Evolutionary conservation across 2,797 vertebrate genomes (phyloP).

Genomic region (Siniperca obscura): DNA sequence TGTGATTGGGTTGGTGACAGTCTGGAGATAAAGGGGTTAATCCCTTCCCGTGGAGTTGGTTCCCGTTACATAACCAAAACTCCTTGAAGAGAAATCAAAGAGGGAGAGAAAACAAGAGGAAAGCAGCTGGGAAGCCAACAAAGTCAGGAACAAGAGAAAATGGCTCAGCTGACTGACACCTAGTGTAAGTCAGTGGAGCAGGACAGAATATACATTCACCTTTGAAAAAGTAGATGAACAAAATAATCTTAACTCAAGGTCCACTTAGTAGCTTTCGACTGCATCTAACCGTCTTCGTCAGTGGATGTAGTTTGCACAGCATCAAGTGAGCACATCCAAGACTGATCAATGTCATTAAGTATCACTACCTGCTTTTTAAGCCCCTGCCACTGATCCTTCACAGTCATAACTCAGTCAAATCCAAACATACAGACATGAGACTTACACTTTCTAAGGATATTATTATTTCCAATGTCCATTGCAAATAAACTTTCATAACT

Average conservation of each 20-base stretch:
- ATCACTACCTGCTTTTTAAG: not conserved
- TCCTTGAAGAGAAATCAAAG: conserved; percentile 43
- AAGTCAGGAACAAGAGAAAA: conserved; percentile 2
- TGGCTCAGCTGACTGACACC: not conserved
- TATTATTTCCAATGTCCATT: too few species aligned
- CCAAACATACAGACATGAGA: not conserved
- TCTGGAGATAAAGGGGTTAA: conserved; percentile 72
- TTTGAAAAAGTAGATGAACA: not conserved
- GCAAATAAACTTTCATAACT: too few species aligned
- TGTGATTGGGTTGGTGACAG: conserved; percentile 62
- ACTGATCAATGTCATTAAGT: conserved; percentile 3
- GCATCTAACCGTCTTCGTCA: not conserved
- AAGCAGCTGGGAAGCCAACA: not conserved
- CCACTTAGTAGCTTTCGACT: not conserved
- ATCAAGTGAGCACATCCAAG: not conserved
- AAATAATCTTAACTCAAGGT: not conserved
- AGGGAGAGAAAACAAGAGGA: not conserved
- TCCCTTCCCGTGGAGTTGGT: conserved; percentile 57
- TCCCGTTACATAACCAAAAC: conserved; percentile 56
- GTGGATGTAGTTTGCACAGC: not conserved
- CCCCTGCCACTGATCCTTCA: not conserved
- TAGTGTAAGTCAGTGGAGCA: not conserved
- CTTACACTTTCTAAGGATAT: not conserved
- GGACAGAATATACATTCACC: not conserved
- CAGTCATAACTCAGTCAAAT: too few species aligned